Percentiles rank a stretch among this genome's conserved stretches.
phyloP scores from a whole-genome alignment of 2,113 vertebrate species.

The Elachura formosa region DNA sequence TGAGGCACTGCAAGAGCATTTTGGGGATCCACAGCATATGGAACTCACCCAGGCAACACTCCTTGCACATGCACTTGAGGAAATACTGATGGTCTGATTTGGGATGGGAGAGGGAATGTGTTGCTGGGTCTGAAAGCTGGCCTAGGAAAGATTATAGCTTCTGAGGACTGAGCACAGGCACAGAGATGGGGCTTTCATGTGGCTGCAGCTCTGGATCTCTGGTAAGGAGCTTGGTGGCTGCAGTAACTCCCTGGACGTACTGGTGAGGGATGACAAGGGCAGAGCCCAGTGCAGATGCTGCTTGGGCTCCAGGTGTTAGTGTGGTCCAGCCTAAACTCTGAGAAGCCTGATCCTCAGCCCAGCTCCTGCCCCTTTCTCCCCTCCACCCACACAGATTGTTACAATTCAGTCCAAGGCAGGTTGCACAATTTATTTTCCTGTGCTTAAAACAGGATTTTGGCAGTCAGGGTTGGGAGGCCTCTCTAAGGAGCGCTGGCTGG shows the following conservation, averaged over 20 bases:
- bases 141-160: background rate
- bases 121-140: background rate
- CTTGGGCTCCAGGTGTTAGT: background rate
- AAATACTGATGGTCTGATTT: background rate
- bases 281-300: background rate
- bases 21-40: background rate
- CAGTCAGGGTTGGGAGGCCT: conserved; percentile 42
- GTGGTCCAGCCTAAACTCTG: background rate
- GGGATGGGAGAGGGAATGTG: background rate
- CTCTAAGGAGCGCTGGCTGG: conserved; percentile 15
- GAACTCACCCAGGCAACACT: background rate
- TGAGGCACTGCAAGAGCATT: background rate
- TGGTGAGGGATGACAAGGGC: background rate
- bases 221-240: background rate
- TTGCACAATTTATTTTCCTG: conserved; percentile 55
- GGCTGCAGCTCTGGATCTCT: background rate
- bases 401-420: background rate
- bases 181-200: background rate
- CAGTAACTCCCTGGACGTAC: background rate
- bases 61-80: background rate
- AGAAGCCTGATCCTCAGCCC: background rate
- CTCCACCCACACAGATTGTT: background rate
- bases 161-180: background rate
- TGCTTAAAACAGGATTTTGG: conserved; percentile 42
- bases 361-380: background rate